Evolutionary conservation across 2,888 invertebrate species (phyloP).

Genomic region (Philopedon plagiatum): DNA sequence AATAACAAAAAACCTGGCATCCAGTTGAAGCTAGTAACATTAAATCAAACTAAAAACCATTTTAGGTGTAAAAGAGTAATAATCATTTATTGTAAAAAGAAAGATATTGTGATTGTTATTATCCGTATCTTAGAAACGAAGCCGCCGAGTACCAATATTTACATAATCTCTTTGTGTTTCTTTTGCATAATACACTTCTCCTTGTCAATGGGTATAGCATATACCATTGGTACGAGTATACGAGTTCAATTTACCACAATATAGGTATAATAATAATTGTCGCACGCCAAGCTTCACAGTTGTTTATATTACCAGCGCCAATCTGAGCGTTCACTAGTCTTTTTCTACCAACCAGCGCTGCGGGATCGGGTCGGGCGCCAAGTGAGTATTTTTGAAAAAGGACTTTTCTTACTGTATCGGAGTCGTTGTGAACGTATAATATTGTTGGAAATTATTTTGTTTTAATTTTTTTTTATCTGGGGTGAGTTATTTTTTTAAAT

Average conservation of each 20-base stretch:
- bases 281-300: slow-evolving; percentile 13
- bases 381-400: neutral
- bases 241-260: slow-evolving; percentile 3
- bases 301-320: slow-evolving; percentile 26
- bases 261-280: slow-evolving; percentile 11
- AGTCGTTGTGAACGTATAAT: too few species aligned
- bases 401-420: neutral
- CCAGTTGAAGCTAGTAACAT: too few species aligned
- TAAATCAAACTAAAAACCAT: too few species aligned
- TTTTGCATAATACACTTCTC: too few species aligned
- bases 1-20: too few species aligned
- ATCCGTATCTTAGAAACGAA: neutral
- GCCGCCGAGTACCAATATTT: too few species aligned
- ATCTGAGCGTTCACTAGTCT: slow-evolving; percentile 22
- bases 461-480: neutral
- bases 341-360: slow-evolving; percentile 17
- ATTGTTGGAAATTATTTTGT: neutral
- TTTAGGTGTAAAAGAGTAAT: too few species aligned
- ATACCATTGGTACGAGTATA: slow-evolving; percentile 10
- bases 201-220: too few species aligned
- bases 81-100: too few species aligned
- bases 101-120: too few species aligned
- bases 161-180: too few species aligned
- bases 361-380: slow-evolving; percentile 17
- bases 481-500: neutral